Evolutionary conservation across 1,140 invertebrate genomes (phyloP), one percentile per base, ranked within the genome.

Genomic region (Anoplolepis gracilipes): DNA sequence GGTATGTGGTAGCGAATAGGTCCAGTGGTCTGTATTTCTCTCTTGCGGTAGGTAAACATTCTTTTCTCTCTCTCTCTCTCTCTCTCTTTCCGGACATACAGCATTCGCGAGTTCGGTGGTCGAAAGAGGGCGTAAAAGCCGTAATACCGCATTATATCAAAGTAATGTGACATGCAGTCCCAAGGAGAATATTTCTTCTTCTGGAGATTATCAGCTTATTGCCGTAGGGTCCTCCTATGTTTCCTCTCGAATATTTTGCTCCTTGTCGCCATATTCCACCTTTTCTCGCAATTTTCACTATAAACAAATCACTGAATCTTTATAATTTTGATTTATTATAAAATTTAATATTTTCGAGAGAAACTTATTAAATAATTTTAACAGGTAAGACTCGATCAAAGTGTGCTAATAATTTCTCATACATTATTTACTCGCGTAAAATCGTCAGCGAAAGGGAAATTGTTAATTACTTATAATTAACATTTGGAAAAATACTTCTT

Each of bases 131-230:
- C 57, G 73, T 62, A 82, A 86, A 49, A 90, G 64, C 59, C 22
- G 79, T 88, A 86, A 86, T 88, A 76, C 67, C 46, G 73, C 78
- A 61, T 78, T 89, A 89, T 90, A 89, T 88, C 77, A 86, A 88
- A 86, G 65, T 77, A 88, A 88, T 85, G 86, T 86, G 86, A 88
- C 86, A 64, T 85, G 30, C 84, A 77, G 69, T 84, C 84, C 72
- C 28, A 78, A 70, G 79, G 59, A 85, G 79, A 84, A 88, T 86
- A 86, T 86, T 85, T 85, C 84, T 86, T 25, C 33, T 81, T 65
- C 53, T 49, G 46, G 57, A 87, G 88, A 90, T 90, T 90, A 90
- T 89, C 86, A 87, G 88, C 86, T 90, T 86, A 89, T 84, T 85
- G 65, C 70, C 42, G 19, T 28, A 55, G 53, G 19, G 19, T 33